These are phyloP conservation scores for Melopsittacus undulatus DNA, from an alignment of 2,797 vertebrate species.

Conservation along the genomic window DNA sequence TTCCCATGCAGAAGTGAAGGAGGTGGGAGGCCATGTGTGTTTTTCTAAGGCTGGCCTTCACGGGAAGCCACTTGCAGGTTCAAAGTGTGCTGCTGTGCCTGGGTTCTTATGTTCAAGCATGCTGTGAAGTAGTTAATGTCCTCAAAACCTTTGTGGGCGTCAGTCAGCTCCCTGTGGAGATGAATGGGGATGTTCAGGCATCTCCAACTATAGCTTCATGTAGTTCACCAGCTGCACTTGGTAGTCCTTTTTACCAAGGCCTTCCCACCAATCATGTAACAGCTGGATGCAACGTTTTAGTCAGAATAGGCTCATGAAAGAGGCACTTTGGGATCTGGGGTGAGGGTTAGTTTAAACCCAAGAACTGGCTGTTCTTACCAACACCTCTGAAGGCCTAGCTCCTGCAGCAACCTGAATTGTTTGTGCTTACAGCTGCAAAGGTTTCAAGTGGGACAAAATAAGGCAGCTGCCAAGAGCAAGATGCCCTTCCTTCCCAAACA, in stretches of 20 bases:
- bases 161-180: not conserved
- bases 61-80: not conserved
- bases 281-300: not conserved
- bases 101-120: not conserved
- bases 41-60: not conserved
- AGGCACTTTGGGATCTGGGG: not conserved
- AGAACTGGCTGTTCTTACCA: not conserved
- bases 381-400: not conserved
- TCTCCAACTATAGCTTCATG: not conserved
- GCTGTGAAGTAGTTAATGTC: constrained; percentile 30
- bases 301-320: not conserved
- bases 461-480: not conserved
- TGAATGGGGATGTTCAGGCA: constrained; percentile 18
- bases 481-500: not conserved
- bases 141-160: constrained; percentile 8
- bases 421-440: not conserved
- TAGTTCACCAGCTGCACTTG: not conserved
- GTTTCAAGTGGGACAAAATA: not conserved
- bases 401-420: not conserved
- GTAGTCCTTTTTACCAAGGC: not conserved
- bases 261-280: not conserved
- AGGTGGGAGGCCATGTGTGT: not conserved
- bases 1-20: not conserved
- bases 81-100: not conserved
- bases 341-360: not conserved